Base-by-base conservation (phyloP, 2,797 vertebrate genomes). In the Lacerta bilineata region DNA sequence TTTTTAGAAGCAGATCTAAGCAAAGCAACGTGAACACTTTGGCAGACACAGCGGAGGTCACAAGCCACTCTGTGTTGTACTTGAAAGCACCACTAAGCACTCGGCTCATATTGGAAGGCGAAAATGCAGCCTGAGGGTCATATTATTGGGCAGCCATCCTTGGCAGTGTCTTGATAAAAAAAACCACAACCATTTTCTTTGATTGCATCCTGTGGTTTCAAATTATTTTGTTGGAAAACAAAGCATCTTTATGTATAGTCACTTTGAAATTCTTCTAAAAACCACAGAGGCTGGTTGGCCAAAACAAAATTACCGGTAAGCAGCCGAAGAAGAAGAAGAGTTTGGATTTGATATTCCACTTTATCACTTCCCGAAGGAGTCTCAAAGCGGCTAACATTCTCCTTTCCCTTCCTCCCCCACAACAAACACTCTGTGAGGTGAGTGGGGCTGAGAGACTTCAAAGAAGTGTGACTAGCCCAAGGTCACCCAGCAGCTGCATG, bases 1-100 rank as follows among this genome's bases (percentile, higher is more conserved):
- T 74, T 87, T 81, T 84, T 61, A 25, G 36, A 75, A 36, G 69
- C 55, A 91, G 90, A 86, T 81, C 41, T 86, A 87, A 84, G 11
- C 8, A 84, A 82, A 84, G 80, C 23, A 50, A 87, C n/a, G 64
- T 81, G 74, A 86, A 78, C 18, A 77, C 80, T 55, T 80, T 84
- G 85, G 25, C 0, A 43, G 79, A 84, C 41, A 36, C 0, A 36
- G 20, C 75, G 86, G 81, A 89, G 69, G 10, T 23, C 83, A 82
- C 59, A 3, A 23, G 77, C 69, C 46, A 69, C 25, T 8, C 76
- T 66, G 17, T 36, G 36, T 83, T 55, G 59, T 1, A 3, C 50
- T 9, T 82, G 88, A 76, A 84, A 87, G 15, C 25, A 55, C 8
- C 75, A 83, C 17, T 80, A 4, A 11, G 46, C 23, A 83, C 79